Percentiles rank a stretch among this genome's conserved stretches.
Conservation (phyloP, 2,113 vertebrate genomes). For the Myotis davidii region DNA sequence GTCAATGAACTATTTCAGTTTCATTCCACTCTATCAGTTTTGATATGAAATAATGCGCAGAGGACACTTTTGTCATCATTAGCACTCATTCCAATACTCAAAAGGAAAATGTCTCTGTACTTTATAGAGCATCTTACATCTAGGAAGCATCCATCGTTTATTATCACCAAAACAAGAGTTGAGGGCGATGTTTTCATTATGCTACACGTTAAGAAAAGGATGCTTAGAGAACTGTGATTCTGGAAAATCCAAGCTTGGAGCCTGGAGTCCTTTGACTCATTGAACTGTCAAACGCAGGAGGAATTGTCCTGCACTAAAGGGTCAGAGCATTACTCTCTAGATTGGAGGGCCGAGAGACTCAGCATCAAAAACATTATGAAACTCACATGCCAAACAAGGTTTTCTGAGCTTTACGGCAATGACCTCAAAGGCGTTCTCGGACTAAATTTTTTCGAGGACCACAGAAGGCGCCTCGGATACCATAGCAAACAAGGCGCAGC, state of each 20-base stretch:
- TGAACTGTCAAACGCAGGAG: neutral
- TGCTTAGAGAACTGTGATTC: neutral
- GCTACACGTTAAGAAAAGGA: neutral
- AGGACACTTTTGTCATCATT: neutral
- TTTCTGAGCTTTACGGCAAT: neutral
- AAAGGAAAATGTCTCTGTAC: neutral
- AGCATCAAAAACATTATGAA: neutral
- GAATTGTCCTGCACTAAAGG: neutral
- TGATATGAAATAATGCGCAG: neutral
- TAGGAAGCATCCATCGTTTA: neutral
- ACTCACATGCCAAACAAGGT: neutral
- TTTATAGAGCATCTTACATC: neutral
- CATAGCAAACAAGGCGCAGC: neutral
- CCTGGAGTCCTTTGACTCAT: neutral
- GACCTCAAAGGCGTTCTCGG: neutral
- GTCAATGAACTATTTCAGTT: neutral
- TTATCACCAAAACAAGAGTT: neutral
- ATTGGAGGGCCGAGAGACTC: neutral
- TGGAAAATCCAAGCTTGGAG: neutral
- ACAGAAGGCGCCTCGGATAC: neutral
- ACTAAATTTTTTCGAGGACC: neutral
- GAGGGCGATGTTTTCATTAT: neutral
- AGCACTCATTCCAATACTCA: neutral
- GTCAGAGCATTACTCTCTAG: neutral
- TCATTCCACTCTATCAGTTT: neutral